These are phyloP conservation scores for Sabellastarte sp. DNA, from an alignment of 2,888 invertebrate species.

Conservation along the genomic window DNA sequence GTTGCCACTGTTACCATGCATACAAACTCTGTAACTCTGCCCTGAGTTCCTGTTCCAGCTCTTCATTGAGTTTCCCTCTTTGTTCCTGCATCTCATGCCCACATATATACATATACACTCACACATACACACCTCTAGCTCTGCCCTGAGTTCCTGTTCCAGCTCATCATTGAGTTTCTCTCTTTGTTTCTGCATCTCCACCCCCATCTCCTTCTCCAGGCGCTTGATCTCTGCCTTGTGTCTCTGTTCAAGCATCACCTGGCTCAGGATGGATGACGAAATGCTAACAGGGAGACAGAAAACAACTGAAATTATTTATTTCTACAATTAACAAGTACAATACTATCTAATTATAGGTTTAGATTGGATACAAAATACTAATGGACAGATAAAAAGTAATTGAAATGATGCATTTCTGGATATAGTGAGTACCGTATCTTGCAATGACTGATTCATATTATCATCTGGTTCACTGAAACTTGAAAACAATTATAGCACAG, in stretches of 20 bases:
- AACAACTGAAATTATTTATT: neutral
- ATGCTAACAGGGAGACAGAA: conserved; percentile 29
- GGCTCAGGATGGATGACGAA: conserved; percentile 42
- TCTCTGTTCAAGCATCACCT: conserved; percentile 43
- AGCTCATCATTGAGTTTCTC: conserved; percentile 48
- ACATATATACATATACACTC: too few relatives aligned
- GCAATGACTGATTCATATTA: too few relatives aligned
- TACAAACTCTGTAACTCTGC: conserved; percentile 46
- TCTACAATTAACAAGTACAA: neutral
- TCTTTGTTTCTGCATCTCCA: conserved; percentile 45
- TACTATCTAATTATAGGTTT: too few relatives aligned
- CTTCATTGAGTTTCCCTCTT: conserved; percentile 45
- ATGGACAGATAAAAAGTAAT: too few relatives aligned
- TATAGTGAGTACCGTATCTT: too few relatives aligned
- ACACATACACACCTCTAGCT: conserved; percentile 43
- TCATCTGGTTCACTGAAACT: too few relatives aligned
- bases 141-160: conserved; percentile 43
- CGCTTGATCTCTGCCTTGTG: conserved; percentile 46
- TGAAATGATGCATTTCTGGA: too few relatives aligned
- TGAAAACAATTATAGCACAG: too few relatives aligned
- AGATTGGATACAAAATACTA: too few relatives aligned
- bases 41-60: conserved; percentile 45
- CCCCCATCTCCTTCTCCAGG: conserved; percentile 48
- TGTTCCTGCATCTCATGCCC: conserved; percentile 45
- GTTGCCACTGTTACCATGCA: too few relatives aligned